phyloP scores from a whole-genome alignment of 2,888 invertebrate genomes.

The Tethea ocularis region DNA sequence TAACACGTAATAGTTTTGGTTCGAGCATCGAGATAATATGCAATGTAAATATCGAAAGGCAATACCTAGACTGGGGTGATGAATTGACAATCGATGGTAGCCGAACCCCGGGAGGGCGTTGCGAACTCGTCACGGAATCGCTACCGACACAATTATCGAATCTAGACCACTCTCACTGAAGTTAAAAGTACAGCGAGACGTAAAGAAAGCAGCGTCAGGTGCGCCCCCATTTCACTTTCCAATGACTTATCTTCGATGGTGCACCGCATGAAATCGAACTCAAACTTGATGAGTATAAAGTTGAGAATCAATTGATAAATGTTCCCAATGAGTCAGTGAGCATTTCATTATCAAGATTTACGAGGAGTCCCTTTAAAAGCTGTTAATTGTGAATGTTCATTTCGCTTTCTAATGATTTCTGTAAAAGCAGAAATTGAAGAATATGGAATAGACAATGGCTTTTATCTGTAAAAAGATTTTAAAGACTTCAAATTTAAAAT shows the following conservation, averaged over 20 bases:
- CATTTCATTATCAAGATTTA: slow-evolving; percentile 77
- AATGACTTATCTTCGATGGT: slow-evolving; percentile 65
- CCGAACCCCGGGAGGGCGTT: slow-evolving; percentile 49
- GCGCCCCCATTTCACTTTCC: slow-evolving; percentile 83
- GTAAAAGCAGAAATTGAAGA: slow-evolving; percentile 35
- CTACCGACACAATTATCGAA: slow-evolving; percentile 79
- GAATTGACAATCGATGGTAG: slow-evolving; percentile 42
- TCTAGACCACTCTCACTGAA: slow-evolving; percentile 83
- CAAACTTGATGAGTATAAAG: slow-evolving; percentile 39
- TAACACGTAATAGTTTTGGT: background rate
- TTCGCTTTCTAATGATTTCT: slow-evolving; percentile 66
- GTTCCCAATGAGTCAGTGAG: slow-evolving; percentile 47
- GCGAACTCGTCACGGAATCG: slow-evolving; percentile 67
- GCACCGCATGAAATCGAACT: slow-evolving; percentile 49
- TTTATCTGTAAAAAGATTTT: background rate
- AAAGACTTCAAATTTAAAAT: background rate
- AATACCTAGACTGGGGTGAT: slow-evolving; percentile 19
- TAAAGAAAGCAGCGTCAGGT: slow-evolving; percentile 82
- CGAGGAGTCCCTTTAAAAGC: slow-evolving; percentile 75
- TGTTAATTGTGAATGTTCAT: slow-evolving; percentile 70
- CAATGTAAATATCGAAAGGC: slow-evolving; percentile 40
- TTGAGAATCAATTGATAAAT: slow-evolving; percentile 26
- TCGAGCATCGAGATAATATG: slow-evolving; percentile 22
- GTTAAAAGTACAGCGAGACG: slow-evolving; percentile 78
- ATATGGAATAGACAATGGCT: slow-evolving; percentile 16